A percentile compares a stretch with the other conserved stretches of the same genome.
phyloP scores from a whole-genome alignment of 2,888 invertebrate species.

The Aleiodes testaceus region DNA sequence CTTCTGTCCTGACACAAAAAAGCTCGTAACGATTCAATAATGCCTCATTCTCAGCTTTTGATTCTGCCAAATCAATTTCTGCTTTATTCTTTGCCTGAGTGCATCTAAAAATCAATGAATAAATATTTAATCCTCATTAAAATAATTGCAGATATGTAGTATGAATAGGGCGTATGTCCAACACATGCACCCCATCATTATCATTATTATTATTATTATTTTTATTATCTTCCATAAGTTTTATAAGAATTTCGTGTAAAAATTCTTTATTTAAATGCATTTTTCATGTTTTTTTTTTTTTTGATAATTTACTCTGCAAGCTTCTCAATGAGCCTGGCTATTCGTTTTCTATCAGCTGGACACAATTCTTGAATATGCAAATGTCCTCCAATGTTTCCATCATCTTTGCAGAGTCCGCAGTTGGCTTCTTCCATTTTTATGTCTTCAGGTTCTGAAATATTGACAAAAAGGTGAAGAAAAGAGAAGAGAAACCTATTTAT shows the following conservation, averaged over 20 bases:
- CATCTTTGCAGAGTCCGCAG: slow-evolving; percentile 54
- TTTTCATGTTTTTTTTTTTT: too few relatives aligned
- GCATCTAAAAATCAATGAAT: slow-evolving; percentile 48
- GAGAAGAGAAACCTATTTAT: background rate
- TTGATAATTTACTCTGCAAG: slow-evolving; percentile 57
- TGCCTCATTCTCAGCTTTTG: slow-evolving; percentile 54
- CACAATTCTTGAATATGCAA: slow-evolving; percentile 59
- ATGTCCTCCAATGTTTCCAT: slow-evolving; percentile 35
- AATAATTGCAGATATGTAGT: too few relatives aligned
- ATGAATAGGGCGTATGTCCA: too few relatives aligned
- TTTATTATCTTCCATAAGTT: too few relatives aligned
- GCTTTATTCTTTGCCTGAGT: slow-evolving; percentile 53
- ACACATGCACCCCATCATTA: too few relatives aligned
- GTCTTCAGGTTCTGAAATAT: slow-evolving; percentile 48
- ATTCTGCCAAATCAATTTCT: slow-evolving; percentile 51
- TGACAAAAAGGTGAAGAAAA: background rate
- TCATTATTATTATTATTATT: too few relatives aligned
- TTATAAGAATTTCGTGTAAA: too few relatives aligned
- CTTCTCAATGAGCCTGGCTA: slow-evolving; percentile 57
- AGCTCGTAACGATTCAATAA: slow-evolving; percentile 51
- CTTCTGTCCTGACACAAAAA: slow-evolving; percentile 48
- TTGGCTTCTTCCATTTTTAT: slow-evolving; percentile 48
- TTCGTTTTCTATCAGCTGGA: slow-evolving; percentile 57
- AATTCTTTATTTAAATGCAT: too few relatives aligned
- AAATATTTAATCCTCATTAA: too few relatives aligned